Base-by-base conservation (phyloP, 2,888 invertebrate species). In the Micoletzkya japonica region DNA sequence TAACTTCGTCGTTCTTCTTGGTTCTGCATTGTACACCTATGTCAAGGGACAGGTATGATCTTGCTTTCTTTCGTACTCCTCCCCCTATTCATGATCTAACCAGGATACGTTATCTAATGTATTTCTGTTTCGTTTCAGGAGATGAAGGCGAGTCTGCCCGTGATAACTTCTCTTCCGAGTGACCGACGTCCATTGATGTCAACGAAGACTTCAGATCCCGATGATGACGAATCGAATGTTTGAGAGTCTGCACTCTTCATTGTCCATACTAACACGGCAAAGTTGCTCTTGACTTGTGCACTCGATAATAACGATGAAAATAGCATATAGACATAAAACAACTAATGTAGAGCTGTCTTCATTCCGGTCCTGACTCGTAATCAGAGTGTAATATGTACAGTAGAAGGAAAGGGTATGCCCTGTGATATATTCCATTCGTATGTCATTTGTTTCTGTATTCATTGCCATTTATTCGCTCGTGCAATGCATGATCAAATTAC, bases 1-100 rank as follows among this genome's bases (percentile, higher is more conserved):
- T 56, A 99, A 99, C 87, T 85, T 90, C 49, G 90, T 96, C 54
- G 94, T 80, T 3, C 74, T 80, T 0, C 73, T 78, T 50, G 80
- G 80, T 28, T 77, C 78, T 2, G 78, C 72, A 0, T 66, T 72
- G 44, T 80, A 80, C 71, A 80, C 80, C 0, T 80, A 76, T 50
- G 76, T 80, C 6, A 78, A 78, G 54, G 49, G 50, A 64, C 32
- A 50, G 52, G 64, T 64, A 56, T 17, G 17, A 26, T 34, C 34
- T 44, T 24, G 24, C 24, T 32, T 4, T 34, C 4, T 24, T 34
- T 50, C 6, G n/a, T n/a, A n/a, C n/a, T n/a, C n/a, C n/a, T 50
- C 2, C n/a, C 4, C 32, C 7, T 2, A 49, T 30, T 26, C 32
- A 56, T 17, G 44, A 44, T 14, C 14, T 44, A 20, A 44, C 10